Evolutionary conservation across 2,888 invertebrate genomes (phyloP).

Genomic region (Cyclophora punctaria): DNA sequence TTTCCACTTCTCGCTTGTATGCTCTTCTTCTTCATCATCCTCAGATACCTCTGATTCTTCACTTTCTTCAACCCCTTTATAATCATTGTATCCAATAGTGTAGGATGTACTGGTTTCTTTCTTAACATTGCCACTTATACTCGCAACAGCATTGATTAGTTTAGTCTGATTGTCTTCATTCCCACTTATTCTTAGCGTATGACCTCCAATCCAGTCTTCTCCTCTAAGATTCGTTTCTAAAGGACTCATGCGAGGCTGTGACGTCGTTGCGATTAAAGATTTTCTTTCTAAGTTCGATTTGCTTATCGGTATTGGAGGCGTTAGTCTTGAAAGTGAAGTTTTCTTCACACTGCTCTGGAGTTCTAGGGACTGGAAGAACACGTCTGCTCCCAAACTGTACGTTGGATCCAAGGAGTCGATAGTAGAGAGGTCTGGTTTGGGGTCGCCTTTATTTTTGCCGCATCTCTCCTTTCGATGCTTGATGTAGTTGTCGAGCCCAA

Average conservation of each 20-base stretch:
- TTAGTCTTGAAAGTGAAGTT: conserved; percentile 66
- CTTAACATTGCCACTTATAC: conserved; percentile 73
- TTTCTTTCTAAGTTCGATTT: conserved; percentile 48
- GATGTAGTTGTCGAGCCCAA: conserved; percentile 91
- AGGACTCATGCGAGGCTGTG: conserved; percentile 57
- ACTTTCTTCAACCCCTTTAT: conserved; percentile 61
- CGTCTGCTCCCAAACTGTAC: conserved; percentile 84
- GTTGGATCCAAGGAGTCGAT: conserved; percentile 59
- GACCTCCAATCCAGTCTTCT: conserved; percentile 78
- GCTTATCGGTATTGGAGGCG: conserved; percentile 55
- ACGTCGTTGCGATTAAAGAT: conserved; percentile 37
- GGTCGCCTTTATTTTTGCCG: conserved; percentile 46
- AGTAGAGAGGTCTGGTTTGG: conserved; percentile 43
- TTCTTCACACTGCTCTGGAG: conserved; percentile 83
- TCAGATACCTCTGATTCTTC: conserved; percentile 76
- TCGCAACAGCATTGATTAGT: conserved; percentile 78
- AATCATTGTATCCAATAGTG: conserved; percentile 52
- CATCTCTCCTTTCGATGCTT: conserved; percentile 86
- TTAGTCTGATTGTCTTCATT: conserved; percentile 76
- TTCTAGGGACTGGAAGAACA: conserved; percentile 90
- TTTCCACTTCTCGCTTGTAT: conserved; percentile 84
- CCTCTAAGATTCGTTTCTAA: conserved; percentile 65
- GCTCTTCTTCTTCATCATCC: conserved; percentile 73
- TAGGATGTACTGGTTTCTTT: conserved; percentile 67
- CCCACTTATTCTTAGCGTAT: conserved; percentile 70